phyloP scores from a whole-genome alignment of 1,140 invertebrate genomes.

The Calliopsis andreniformis region DNA sequence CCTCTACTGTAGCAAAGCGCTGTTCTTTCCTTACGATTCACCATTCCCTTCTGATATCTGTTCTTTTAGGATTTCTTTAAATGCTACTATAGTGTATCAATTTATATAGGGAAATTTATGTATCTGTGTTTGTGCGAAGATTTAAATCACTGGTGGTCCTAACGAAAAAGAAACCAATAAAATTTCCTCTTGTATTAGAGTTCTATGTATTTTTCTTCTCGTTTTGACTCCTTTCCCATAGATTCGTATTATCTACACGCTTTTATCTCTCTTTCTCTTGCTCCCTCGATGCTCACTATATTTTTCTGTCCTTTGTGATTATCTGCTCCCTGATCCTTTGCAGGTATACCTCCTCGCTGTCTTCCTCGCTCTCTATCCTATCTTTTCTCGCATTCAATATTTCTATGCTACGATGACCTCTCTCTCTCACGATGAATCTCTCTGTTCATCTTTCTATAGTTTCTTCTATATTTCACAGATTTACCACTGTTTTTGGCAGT shows the following conservation, averaged over 20 bases:
- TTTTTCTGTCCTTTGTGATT: conserved; percentile 2
- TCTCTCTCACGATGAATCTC: background rate
- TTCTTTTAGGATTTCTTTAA: too few relatives aligned
- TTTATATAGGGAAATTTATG: too few relatives aligned
- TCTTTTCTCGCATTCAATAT: background rate
- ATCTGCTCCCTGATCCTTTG: background rate
- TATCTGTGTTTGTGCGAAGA: too few relatives aligned
- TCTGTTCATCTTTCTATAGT: background rate
- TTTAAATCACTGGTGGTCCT: too few relatives aligned
- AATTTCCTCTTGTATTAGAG: background rate
- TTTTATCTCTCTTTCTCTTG: background rate
- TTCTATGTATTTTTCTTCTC: too few relatives aligned
- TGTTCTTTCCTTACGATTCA: background rate
- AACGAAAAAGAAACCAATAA: background rate
- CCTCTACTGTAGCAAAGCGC: too few relatives aligned
- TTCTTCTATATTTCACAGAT: background rate
- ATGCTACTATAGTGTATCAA: too few relatives aligned
- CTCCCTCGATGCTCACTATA: too few relatives aligned
- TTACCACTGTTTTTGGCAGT: background rate
- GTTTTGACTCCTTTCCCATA: too few relatives aligned
- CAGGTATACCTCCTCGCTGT: background rate
- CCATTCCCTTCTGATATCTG: background rate
- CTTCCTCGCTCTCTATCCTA: background rate
- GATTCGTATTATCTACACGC: too few relatives aligned
- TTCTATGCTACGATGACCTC: conserved; percentile 1